Conservation (phyloP, 2,888 invertebrate genomes). For the Tetrapedia diversipes region DNA sequence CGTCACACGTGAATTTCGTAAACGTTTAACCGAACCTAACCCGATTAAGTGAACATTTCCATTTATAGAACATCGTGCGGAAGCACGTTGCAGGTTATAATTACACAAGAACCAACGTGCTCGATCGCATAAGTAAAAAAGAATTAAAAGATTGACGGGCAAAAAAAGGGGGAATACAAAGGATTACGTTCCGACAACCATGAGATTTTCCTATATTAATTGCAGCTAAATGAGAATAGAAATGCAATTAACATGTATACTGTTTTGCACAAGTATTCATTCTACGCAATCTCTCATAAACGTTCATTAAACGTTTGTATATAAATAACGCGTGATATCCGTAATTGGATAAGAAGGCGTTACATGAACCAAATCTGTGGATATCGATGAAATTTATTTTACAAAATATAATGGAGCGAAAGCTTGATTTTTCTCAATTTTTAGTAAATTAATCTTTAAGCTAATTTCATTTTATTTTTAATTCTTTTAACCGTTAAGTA, state of each 20-base stretch:
- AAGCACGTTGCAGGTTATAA: neutral
- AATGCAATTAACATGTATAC: neutral
- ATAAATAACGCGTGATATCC: neutral
- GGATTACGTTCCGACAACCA: neutral
- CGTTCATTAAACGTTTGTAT: conserved; percentile 7
- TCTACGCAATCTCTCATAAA: neutral
- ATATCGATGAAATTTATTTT: neutral
- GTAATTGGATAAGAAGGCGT: conserved; percentile 18
- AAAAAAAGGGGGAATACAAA: neutral
- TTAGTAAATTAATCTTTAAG: neutral
- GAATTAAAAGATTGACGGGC: neutral
- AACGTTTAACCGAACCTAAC: neutral
- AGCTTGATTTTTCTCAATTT: neutral
- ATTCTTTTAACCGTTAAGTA: neutral
- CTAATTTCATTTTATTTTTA: neutral
- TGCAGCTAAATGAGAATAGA: conserved; percentile 10
- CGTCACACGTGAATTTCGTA: neutral
- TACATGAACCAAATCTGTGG: too few species aligned
- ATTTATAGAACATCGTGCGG: neutral
- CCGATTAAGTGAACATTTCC: neutral
- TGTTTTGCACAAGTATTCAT: conserved; percentile 6
- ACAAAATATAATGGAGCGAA: neutral
- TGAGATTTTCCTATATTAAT: neutral
- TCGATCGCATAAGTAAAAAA: neutral
- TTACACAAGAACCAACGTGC: neutral